A percentile compares a stretch with the other conserved stretches of the same genome.
Conservation (phyloP, 1,140 invertebrate species). For the Solenopsis fugax region DNA sequence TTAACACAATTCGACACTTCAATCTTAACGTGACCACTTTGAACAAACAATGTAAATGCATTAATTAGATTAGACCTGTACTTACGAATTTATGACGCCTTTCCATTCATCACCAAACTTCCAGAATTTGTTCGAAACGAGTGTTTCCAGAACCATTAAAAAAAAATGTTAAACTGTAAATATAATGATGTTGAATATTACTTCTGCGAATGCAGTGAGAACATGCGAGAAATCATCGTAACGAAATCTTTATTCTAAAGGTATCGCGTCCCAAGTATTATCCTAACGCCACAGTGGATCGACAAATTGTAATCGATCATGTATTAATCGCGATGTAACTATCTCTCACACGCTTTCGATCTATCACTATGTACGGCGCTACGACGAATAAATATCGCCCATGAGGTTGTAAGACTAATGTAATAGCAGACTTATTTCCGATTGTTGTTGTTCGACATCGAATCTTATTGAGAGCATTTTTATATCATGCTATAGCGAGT, state of each 20-base stretch:
- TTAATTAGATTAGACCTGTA: conserved; percentile 40
- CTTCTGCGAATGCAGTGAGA: conserved; percentile 50
- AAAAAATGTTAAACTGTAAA: conserved; percentile 41
- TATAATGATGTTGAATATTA: conserved; percentile 18
- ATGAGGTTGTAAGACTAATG: conserved; percentile 28
- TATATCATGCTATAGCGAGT: conserved; percentile 11
- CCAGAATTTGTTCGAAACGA: conserved; percentile 6
- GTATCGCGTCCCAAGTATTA: conserved; percentile 39
- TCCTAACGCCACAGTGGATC: conserved; percentile 12
- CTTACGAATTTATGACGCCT: conserved; percentile 25
- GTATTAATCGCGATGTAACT: conserved; percentile 39
- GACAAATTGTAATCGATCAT: conserved; percentile 27
- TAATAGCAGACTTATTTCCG: conserved; percentile 39
- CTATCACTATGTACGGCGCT: conserved; percentile 13
- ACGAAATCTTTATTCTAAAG: conserved; percentile 42
- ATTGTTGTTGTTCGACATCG: conserved; percentile 61
- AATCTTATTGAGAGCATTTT: conserved; percentile 55
- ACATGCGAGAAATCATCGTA: conserved; percentile 6
- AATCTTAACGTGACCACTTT: background rate
- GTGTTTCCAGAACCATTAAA: conserved; percentile 10
- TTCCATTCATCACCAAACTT: conserved; percentile 1
- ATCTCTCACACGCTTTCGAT: conserved; percentile 33
- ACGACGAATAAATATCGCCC: conserved; percentile 25
- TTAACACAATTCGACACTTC: background rate
- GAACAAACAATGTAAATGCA: conserved; percentile 5